phyloP scores from a whole-genome alignment of 2,797 vertebrate genomes.

The Amphiprion clarkii region DNA sequence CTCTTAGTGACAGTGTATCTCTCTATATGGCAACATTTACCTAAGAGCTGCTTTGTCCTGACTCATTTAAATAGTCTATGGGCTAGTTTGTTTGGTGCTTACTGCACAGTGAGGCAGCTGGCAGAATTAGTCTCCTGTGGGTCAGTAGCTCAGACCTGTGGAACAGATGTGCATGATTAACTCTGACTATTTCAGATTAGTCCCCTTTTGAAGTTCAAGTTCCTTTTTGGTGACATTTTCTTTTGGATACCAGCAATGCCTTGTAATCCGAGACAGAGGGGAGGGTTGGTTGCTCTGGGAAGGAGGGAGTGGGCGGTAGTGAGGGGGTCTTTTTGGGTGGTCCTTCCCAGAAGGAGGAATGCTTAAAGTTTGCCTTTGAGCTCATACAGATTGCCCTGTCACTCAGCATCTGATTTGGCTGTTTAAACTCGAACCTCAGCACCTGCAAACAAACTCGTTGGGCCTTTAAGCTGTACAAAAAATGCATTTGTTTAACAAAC shows the following conservation, averaged over 20 bases:
- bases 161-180: conserved; percentile 84
- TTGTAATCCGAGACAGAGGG: conserved; percentile 73
- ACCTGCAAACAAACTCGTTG: conserved; percentile 27
- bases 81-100: conserved; percentile 8
- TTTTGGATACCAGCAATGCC: conserved; percentile 66
- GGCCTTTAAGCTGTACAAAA: background rate
- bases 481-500: background rate
- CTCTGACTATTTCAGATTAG: conserved; percentile 79
- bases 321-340: conserved; percentile 80
- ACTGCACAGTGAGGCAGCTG: conserved; percentile 37
- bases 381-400: conserved; percentile 66
- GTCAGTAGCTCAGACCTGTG: conserved; percentile 52
- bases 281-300: conserved; percentile 35
- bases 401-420: conserved; percentile 61
- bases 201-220: conserved; percentile 83
- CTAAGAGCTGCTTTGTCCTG: conserved; percentile 23
- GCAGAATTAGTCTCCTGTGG: conserved; percentile 43
- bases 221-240: conserved; percentile 81
- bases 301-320: background rate
- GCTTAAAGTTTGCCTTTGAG: conserved; percentile 71
- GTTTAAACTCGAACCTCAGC: conserved; percentile 13
- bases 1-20: conserved; percentile 31
- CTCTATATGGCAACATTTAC: conserved; percentile 32
- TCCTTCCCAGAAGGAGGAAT: conserved; percentile 71
- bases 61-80: conserved; percentile 28